Conservation (phyloP, 2,888 invertebrate species). For the Melieria omissa region DNA sequence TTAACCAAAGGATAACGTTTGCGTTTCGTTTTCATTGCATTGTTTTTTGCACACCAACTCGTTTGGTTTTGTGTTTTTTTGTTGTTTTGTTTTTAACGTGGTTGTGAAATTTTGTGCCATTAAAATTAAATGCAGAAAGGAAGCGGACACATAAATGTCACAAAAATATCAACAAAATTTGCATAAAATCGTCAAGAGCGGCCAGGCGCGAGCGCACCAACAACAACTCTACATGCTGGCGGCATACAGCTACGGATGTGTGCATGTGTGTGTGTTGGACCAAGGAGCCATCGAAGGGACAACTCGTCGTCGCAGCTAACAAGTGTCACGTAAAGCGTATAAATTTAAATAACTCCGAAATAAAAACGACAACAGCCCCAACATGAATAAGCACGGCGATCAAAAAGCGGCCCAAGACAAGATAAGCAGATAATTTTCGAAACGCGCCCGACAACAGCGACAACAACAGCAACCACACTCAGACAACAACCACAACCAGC, state of each 20-base stretch:
- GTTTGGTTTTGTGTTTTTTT: no score
- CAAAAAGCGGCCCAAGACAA: slow-evolving; percentile 50
- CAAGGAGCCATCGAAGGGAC: slow-evolving; percentile 6
- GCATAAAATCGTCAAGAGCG: slow-evolving; percentile 47
- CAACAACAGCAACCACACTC: slow-evolving; percentile 9
- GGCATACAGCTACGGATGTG: background rate
- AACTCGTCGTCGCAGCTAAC: slow-evolving; percentile 48
- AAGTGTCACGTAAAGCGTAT: slow-evolving; percentile 63
- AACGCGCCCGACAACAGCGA: slow-evolving; percentile 17
- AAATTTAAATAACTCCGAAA: slow-evolving; percentile 49
- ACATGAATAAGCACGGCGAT: slow-evolving; percentile 59
- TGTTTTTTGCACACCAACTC: no score
- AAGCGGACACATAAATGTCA: slow-evolving; percentile 15
- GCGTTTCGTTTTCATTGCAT: no score
- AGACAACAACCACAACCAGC: slow-evolving; percentile 43
- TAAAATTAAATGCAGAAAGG: background rate
- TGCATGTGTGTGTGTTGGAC: background rate
- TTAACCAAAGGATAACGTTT: no score
- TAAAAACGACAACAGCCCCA: slow-evolving; percentile 43
- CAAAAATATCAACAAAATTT: slow-evolving; percentile 45
- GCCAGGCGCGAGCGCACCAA: slow-evolving; percentile 8
- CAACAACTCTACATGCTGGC: background rate
- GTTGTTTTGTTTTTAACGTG: no score
- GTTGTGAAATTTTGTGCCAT: no score
- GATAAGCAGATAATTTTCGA: slow-evolving; percentile 55